Evolutionary conservation across 2,888 invertebrate genomes (phyloP), one percentile per base, ranked within the genome.

Genomic region (Microplitis manilae): DNA sequence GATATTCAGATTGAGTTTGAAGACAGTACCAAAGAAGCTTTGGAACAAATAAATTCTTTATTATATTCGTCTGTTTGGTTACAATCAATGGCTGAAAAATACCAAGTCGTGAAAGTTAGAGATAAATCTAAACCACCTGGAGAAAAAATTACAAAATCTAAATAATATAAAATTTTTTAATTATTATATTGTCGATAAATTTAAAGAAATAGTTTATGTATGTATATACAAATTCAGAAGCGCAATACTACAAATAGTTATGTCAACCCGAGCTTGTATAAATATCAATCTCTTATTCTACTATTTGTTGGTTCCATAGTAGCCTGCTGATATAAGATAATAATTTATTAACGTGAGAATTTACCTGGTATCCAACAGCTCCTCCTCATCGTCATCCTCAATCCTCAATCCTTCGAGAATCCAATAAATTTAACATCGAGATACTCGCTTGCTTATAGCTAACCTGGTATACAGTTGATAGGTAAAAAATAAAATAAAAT

Each of bases 41-140:
- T 81, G n/a, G 85, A 84, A 75, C 81, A 80, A 70, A 81, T 84
- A n/a, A 84, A 85, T 79, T 81, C 83, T 50, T 79, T 84, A 70
- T 76, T 83, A 38, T 83, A 83, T 73, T 82, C 83, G 8, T 82
- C 81, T n/a, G 79, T 81, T 62, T 83, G 84, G 82, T 65, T 84
- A 9, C 76, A 82, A 40, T 81, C 81, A 20, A 80, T 81, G 79
- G 82, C 82, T 2, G 81, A 83, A 70, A 84, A 81, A 75, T 82
- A 79, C 76, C 83, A 83, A 73, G 79, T 83, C 40, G 81, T 81
- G n/a, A 80, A 80, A 70, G 81, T 82, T 75, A 78, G 75, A 70
- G 79, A 78, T 59, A 80, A 71, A 73, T 60, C 77, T 8, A 80
- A 73, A 75, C 75, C 73, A 50, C 50, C 50, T 17, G 67, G n/a